Evolutionary conservation across 1,140 invertebrate genomes (phyloP).

Genomic region (Diprion similis): DNA sequence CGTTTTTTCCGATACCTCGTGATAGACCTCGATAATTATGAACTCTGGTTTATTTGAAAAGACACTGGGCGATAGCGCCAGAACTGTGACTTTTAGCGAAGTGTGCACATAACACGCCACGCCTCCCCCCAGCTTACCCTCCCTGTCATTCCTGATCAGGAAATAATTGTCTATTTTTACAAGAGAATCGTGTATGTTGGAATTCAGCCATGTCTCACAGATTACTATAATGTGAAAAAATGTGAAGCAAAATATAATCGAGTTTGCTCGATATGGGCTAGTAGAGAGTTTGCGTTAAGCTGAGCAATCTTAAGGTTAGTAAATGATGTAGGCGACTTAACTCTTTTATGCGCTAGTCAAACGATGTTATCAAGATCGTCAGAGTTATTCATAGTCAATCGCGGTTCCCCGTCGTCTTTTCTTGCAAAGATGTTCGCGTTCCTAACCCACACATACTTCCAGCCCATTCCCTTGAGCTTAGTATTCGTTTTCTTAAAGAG

Average conservation of each 20-base stretch:
- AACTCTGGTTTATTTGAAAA: background rate
- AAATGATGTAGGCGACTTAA: too few species aligned
- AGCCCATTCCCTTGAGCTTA: too few species aligned
- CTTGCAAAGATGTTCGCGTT: too few species aligned
- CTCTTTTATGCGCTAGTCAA: too few species aligned
- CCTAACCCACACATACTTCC: too few species aligned
- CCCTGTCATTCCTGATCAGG: constrained; percentile 12
- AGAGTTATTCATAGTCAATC: too few species aligned
- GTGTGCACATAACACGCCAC: constrained; percentile 15
- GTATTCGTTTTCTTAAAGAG: too few species aligned
- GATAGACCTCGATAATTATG: background rate
- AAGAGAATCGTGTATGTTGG: background rate
- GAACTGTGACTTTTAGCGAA: background rate
- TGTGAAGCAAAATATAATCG: background rate
- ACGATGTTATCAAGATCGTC: too few species aligned
- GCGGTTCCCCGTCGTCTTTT: too few species aligned
- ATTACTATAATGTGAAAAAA: constrained; percentile 13
- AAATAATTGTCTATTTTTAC: background rate
- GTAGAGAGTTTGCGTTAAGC: too few species aligned
- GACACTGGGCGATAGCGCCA: background rate
- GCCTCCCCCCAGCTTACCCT: constrained; percentile 9
- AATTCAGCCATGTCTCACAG: constrained; percentile 13
- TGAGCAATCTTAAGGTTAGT: too few species aligned
- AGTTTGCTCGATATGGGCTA: too few species aligned
- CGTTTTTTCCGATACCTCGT: background rate